Percentiles rank a stretch among this genome's conserved stretches.
These are phyloP conservation scores for Ridgeia piscesae DNA, from an alignment of 1,140 invertebrate genomes.

Conservation along the genomic window DNA sequence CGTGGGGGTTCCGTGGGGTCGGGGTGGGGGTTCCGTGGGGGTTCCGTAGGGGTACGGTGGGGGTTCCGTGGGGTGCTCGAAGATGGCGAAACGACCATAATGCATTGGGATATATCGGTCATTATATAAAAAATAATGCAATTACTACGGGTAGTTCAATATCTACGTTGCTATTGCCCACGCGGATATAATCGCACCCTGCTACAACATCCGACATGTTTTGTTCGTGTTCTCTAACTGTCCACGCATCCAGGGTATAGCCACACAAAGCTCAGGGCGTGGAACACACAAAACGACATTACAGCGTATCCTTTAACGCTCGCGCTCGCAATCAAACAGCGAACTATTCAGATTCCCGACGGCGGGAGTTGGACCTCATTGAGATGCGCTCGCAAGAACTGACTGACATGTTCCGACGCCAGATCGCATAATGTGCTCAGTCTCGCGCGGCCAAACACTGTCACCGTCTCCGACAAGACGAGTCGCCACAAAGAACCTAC, in stretches of 20 bases:
- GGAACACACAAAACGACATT: not conserved
- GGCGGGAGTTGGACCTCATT: not conserved
- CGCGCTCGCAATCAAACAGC: not conserved
- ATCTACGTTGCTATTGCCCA: no score
- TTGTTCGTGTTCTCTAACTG: not conserved
- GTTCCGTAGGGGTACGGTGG: no score
- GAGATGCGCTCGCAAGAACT: not conserved
- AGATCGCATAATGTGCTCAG: not conserved
- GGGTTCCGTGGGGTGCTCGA: no score
- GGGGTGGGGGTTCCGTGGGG: no score
- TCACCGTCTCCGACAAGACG: not conserved
- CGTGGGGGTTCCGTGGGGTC: no score
- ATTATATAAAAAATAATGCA: no score
- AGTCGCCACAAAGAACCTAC: not conserved
- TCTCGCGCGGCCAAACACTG: not conserved
- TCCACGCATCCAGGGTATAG: not conserved
- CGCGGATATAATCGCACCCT: no score
- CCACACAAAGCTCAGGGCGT: not conserved
- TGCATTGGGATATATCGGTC: no score
- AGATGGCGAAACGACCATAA: no score
- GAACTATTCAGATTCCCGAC: not conserved
- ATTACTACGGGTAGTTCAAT: no score
- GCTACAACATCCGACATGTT: not conserved
- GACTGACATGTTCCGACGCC: not conserved
- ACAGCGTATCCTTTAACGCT: not conserved